phyloP scores from a whole-genome alignment of 2,888 invertebrate species.

The Mechanitis mazaeus region DNA sequence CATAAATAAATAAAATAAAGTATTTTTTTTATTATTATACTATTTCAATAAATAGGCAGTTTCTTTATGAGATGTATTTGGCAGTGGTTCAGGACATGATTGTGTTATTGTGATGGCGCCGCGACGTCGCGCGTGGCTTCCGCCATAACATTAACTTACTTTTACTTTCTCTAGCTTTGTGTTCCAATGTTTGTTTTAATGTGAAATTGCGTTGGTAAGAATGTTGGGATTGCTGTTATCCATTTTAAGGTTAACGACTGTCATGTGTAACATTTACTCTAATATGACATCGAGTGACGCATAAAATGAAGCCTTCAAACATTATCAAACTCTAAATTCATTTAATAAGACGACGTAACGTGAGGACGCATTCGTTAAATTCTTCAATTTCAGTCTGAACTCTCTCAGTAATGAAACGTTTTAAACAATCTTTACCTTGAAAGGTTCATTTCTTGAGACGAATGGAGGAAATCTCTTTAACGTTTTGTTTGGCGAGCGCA shows the following conservation, averaged over 20 bases:
- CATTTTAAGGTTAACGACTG: too few species aligned
- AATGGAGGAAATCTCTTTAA: conserved; percentile 45
- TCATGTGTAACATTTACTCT: too few species aligned
- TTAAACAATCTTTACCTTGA: conserved; percentile 33
- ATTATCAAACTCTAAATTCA: too few species aligned
- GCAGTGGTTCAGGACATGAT: conserved; percentile 11
- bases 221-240: too few species aligned
- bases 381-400: conserved; percentile 33
- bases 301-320: too few species aligned
- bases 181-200: not conserved
- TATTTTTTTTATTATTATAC: not conserved
- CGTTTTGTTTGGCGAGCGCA: conserved; percentile 37
- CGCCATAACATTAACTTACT: conserved; percentile 7
- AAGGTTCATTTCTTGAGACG: conserved; percentile 37
- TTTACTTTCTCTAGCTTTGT: conserved; percentile 2
- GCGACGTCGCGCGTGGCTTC: conserved; percentile 44
- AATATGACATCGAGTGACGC: too few species aligned
- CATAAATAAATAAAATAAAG: too few species aligned
- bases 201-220: too few species aligned
- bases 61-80: conserved; percentile 7
- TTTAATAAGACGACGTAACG: conserved; percentile 7
- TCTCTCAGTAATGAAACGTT: conserved; percentile 38
- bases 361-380: conserved; percentile 24
- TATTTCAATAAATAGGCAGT: too few species aligned
- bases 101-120: conserved; percentile 39